Conservation (phyloP, 2,888 invertebrate genomes). For the Drosophila mulleri region DNA sequence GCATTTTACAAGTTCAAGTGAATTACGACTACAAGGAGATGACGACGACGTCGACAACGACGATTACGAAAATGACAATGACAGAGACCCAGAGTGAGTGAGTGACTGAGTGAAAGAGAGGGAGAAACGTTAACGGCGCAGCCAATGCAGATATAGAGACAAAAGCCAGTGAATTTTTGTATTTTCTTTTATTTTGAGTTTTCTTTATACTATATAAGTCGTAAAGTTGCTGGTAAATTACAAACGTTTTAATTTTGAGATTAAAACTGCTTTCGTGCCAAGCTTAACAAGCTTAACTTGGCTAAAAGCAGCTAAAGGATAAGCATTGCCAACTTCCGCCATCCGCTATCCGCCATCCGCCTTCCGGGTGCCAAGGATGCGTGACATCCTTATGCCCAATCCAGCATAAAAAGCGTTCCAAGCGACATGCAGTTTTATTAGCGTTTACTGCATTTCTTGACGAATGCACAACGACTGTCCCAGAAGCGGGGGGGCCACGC, state of each 20-base stretch:
- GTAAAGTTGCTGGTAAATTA: slow-evolving; percentile 76
- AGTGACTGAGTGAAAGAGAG: not conserved
- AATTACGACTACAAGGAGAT: slow-evolving; percentile 70
- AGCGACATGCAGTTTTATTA: slow-evolving; percentile 82
- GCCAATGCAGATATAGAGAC: slow-evolving; percentile 15
- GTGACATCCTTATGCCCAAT: slow-evolving; percentile 22
- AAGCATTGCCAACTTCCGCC: slow-evolving; percentile 61
- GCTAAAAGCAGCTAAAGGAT: slow-evolving; percentile 58
- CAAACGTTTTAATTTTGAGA: slow-evolving; percentile 82
- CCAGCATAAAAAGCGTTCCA: slow-evolving; percentile 68
- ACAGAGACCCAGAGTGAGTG: slow-evolving; percentile 20
- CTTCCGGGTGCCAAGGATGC: slow-evolving; percentile 44
- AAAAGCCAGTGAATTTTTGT: slow-evolving; percentile 36
- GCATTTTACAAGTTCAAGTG: slow-evolving; percentile 73
- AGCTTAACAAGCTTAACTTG: slow-evolving; percentile 79
- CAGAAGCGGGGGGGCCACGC: not conserved
- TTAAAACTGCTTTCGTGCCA: slow-evolving; percentile 80
- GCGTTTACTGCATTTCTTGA: slow-evolving; percentile 75
- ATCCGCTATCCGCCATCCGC: slow-evolving; percentile 48
- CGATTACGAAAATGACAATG: slow-evolving; percentile 64
- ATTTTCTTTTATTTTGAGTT: slow-evolving; percentile 34
- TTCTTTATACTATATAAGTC: slow-evolving; percentile 62
- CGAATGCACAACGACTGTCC: slow-evolving; percentile 57
- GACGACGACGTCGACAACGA: slow-evolving; percentile 37
- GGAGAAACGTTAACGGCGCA: not conserved